Evolutionary conservation across 2,797 vertebrate species (phyloP), one percentile per base, ranked within the genome.

Genomic region (Eulemur coronatus): DNA sequence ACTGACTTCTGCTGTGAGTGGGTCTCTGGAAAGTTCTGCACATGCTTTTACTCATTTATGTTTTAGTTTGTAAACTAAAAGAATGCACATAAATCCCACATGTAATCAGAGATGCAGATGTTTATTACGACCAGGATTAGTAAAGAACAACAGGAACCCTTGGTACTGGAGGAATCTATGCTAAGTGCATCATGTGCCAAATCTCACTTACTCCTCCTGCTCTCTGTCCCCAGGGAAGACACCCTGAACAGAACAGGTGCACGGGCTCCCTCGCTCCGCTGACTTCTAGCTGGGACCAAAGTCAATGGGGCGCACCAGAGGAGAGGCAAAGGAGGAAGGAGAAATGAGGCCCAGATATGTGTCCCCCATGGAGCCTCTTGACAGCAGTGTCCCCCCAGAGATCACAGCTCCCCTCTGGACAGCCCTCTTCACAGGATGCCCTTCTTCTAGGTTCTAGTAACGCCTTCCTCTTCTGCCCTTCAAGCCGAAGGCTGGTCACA

Each of bases 131-230:
- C 82, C 5, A 41, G 76, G 61, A 91, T 75, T 69, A 43, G 41
- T 82, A 35, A 79, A 61, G 48, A 80, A 95, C 63, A 87, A 92
- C 2, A 59, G 28, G 59, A 57, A 55, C 26, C 59, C n/a, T 59
- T 1, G 18, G 28, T 35, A 11, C 55, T 4, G 7, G 41, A 38
- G 38, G 50, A 46, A 48, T 26, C 55, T 41, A 72, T 2, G 13
- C 46, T 33, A 46, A 46, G 55, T 20, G 14, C 7, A 7, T 4
- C 1, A 0, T 15, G 28, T 38, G 11, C 43, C 1, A 0, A 11
- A 5, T 63, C 57, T 65, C 33, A 55, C 28, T 50, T 73, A 65
- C 59, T 41, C 78, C 43, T 69, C 24, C 26, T 30, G 30, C 20
- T 82, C 52, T 90, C 65, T 70, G 46, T 35, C 43, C n/a, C 75